Evolutionary conservation across 2,797 vertebrate species (phyloP).

Genomic region (Manis javanica): DNA sequence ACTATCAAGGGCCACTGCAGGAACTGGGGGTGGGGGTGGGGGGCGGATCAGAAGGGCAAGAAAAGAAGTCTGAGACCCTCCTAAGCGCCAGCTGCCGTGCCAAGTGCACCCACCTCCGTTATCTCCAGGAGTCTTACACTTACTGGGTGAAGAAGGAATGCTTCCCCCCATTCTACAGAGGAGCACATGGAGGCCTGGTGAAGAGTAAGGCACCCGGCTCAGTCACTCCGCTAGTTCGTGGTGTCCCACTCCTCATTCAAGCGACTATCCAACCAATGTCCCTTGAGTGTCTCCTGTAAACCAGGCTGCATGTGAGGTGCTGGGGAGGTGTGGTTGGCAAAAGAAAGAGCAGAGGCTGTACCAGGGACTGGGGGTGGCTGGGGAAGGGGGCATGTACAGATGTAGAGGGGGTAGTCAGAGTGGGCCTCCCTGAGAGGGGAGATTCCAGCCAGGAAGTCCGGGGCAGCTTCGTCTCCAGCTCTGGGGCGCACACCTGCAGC

Average conservation of each 20-base stretch:
- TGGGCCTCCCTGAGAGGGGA: not conserved
- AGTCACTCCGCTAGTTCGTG: not conserved
- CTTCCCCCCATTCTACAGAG: not conserved
- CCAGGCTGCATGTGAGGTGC: not conserved
- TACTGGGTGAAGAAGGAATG: fast-evolving
- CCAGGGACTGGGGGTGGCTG: fast-evolving
- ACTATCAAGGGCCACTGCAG: not conserved
- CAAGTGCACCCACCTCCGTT: fast-evolving
- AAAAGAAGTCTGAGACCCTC: not conserved
- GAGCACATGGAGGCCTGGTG: fast-evolving
- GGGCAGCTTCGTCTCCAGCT: not conserved
- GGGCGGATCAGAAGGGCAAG: not conserved
- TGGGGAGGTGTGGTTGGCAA: fast-evolving
- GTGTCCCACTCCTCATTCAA: no score
- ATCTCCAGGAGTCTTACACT: no score
- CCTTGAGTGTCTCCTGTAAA: not conserved
- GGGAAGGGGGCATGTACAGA: no score
- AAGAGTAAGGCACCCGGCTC: fast-evolving
- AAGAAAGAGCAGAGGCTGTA: fast-evolving
- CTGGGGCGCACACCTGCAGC: not conserved
- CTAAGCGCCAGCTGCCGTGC: not conserved
- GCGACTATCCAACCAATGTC: not conserved
- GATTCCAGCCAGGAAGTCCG: not conserved
- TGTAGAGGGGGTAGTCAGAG: not conserved
- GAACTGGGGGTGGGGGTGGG: fast-evolving